These are phyloP conservation scores for Halocaridina rubra DNA, from an alignment of 2,888 invertebrate species.

Conservation along the genomic window DNA sequence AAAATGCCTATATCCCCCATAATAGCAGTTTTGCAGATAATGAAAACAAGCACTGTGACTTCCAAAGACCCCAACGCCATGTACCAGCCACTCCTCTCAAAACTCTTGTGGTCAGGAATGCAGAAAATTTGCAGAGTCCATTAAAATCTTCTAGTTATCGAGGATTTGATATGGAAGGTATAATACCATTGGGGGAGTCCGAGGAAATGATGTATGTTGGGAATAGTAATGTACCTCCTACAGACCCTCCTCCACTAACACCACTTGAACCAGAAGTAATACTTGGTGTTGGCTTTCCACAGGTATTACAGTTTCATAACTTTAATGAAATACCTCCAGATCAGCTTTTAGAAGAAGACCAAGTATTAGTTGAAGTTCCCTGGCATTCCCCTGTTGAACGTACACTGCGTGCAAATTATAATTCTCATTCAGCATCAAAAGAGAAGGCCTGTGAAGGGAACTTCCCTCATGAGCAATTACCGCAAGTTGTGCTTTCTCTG, in stretches of 20 bases:
- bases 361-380: background rate
- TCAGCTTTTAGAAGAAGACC: conserved; percentile 26
- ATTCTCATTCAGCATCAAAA: background rate
- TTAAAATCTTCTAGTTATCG: conserved; percentile 34
- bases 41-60: conserved; percentile 55
- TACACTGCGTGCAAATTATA: background rate
- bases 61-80: conserved; percentile 25
- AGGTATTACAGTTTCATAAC: background rate
- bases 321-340: conserved; percentile 27
- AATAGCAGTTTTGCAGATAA: conserved; percentile 34
- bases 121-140: conserved; percentile 52
- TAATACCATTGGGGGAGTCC: conserved; percentile 49
- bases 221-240: background rate
- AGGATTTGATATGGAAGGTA: conserved; percentile 61
- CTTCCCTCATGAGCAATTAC: conserved; percentile 22
- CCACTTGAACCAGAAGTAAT: conserved; percentile 11
- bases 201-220: conserved; percentile 30
- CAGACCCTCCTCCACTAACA: background rate
- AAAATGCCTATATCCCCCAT: conserved; percentile 29
- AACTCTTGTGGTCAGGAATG: conserved; percentile 53
- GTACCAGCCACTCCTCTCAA: conserved; percentile 44
- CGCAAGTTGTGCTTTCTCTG: conserved; percentile 36
- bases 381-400: background rate
- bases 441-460: background rate
- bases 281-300: conserved; percentile 1